Evolutionary conservation across 2,888 invertebrate genomes (phyloP), one percentile per base, ranked within the genome.

Genomic region (Spicauda simplicius): DNA sequence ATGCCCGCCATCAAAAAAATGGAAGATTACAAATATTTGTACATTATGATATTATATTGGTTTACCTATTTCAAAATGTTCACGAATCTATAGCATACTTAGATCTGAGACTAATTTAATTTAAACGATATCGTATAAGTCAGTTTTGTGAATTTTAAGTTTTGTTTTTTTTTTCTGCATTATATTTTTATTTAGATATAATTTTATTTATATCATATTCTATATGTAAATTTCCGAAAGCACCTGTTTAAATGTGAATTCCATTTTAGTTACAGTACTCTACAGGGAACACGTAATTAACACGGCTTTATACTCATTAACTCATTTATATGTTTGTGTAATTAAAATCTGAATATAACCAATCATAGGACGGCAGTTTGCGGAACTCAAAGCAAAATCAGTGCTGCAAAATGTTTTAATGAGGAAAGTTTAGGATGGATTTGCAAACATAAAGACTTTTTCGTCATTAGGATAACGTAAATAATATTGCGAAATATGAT

Each of bases 321-420:
- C 19, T 19, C 7, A 41, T 37, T 41, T 14, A 18, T 30, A 50
- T 50, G 48, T 60, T 50, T 12, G 8, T 52, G 41, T 33, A 54
- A 41, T 37, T 57, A 58, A 58, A n/a, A 60, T 50, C 55, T 48
- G 48, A 55, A 55, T 66, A 60, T 25, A 25, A 55, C 50, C 60
- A 55, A 55, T 60, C 66, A 55, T 48, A 52, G 52, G 55, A 65
- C 60, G 55, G 16, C 48, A 33, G 30, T 66, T 66, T 55, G 19
- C 48, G 55, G 16, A 60, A 55, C 54, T 59, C 66, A 55, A 55
- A 66, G 62, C 60, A 60, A 55, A 66, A 60, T 66, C 48, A 66
- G 45, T 66, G 66, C 60, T 60, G 66, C 66, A 66, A 66, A 66
- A 66, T 55, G 37, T 66, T 66, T 66, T 66, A 66, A 66, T 66